phyloP scores from a whole-genome alignment of 2,888 invertebrate species.

The Drosophila barbarae region DNA sequence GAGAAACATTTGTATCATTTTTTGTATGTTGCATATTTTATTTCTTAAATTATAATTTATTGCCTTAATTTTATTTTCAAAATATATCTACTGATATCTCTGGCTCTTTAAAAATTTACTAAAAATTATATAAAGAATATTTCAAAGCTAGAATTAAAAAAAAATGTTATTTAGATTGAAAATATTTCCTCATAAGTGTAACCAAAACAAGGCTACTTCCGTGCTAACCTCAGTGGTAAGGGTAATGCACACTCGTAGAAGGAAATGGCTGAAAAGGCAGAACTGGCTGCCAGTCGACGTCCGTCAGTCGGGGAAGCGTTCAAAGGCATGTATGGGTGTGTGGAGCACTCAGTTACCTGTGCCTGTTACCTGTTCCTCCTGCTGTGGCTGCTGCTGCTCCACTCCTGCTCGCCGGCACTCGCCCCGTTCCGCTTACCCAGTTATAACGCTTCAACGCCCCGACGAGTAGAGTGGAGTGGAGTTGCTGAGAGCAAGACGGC shows the following conservation, averaged over 20 bases:
- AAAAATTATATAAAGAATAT: not conserved
- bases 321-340: conserved; percentile 25
- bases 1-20: no score
- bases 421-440: conserved; percentile 36
- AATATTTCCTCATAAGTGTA: no score
- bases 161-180: no score
- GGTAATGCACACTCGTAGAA: conserved; percentile 12
- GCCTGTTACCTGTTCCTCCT: conserved; percentile 29
- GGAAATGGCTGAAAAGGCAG: conserved; percentile 41
- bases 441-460: conserved; percentile 50
- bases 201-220: no score
- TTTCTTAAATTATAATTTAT: no score
- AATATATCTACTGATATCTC: not conserved
- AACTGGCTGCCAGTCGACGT: conserved; percentile 40
- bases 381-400: not conserved
- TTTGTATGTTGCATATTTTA: no score
- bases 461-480: conserved; percentile 25
- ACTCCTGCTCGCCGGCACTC: conserved; percentile 30
- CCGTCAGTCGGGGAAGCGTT: conserved; percentile 31
- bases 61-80: no score
- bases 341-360: conserved; percentile 27
- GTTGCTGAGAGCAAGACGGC: conserved; percentile 30
- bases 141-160: not conserved
- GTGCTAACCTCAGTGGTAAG: not conserved
- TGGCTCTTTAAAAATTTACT: not conserved